Evolutionary conservation across 2,113 vertebrate species (phyloP), one percentile per base, ranked within the genome.

Genomic region (Arothron firmamentum): DNA sequence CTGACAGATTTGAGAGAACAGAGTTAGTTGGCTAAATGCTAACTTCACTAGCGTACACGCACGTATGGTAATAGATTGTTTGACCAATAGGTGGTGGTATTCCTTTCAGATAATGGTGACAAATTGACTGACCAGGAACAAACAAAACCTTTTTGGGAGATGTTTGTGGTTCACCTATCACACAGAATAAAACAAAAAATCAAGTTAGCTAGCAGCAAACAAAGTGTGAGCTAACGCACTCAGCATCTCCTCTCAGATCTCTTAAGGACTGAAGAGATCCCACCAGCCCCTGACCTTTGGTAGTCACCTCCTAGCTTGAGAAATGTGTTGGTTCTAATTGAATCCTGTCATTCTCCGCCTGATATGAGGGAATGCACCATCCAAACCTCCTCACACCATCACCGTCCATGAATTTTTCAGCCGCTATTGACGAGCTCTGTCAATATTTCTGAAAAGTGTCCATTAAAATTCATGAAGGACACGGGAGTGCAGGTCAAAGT

Each of bases 391-490:
- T 48, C 63, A 43, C 47, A 52, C 52, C 72, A 83, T 74, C 56
- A 23, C 15, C n/a, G 25, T 28, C 47, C 47, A 20, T 49, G 47
- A n/a, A 78, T 75, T 34, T 80, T 70, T 78, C 46, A 84, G 59
- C 56, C 66, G 8, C 20, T 70, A 80, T 83, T 31, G 80, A 81
- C 64, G 63, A 34, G 16, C 6, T 42, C 51, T 74, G 79, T 74
- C 77, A 64, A 81, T 85, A 80, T 74, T 70, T 75, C 68, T 71
- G 57, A 75, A 64, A 62, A 6, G 8, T 54, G 45, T 16, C 13
- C n/a, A 18, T 79, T 75, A 75, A 72, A 83, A 81, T 79, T 75
- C 62, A 73, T 73, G 68, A 73, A 73, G 63, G 65, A 20, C 50
- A 10, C 1, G 5, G 20, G 31, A 11, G 56, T 51, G 59, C 17